Conservation (phyloP, 2,797 vertebrate genomes). For the Pogoniulus pusillus region DNA sequence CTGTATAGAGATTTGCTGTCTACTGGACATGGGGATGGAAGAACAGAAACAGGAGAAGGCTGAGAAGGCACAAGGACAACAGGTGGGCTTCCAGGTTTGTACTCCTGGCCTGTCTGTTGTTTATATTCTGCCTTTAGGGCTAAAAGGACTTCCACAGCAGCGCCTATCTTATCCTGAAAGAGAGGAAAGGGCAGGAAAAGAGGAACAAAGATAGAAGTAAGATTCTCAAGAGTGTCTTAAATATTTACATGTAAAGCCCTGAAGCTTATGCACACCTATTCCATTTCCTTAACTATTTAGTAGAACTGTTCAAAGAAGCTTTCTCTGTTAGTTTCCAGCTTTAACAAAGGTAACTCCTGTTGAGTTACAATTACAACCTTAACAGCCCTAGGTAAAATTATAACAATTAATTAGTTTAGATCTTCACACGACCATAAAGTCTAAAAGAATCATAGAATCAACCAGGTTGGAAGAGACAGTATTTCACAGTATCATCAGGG, state of each 20-base stretch:
- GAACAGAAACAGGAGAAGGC: conserved; percentile 44
- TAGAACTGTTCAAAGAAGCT: not conserved
- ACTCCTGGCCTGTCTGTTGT: conserved; percentile 85
- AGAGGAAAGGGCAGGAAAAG: not conserved
- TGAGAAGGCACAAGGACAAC: conserved; percentile 18
- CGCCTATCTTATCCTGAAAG: conserved; percentile 83
- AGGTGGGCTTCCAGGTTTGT: conserved; percentile 82
- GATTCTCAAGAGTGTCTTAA: not conserved
- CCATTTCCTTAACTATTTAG: not conserved
- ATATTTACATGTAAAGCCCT: not conserved
- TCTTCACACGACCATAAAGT: not conserved
- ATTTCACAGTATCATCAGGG: too few species aligned
- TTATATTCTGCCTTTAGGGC: conserved; percentile 87
- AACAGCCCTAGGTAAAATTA: not conserved
- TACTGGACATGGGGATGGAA: not conserved
- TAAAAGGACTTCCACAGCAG: conserved; percentile 85
- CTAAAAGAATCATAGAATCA: too few species aligned
- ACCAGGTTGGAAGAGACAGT: too few species aligned
- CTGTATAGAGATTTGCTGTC: conserved; percentile 63
- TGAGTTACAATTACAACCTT: not conserved
- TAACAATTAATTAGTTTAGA: not conserved
- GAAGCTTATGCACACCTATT: not conserved
- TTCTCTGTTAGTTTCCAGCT: not conserved
- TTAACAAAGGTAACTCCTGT: not conserved
- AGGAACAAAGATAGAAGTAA: not conserved